Evolutionary conservation across 92 coral and sea anemone species (phyloP).

Genomic region (Siderastrea siderea): DNA sequence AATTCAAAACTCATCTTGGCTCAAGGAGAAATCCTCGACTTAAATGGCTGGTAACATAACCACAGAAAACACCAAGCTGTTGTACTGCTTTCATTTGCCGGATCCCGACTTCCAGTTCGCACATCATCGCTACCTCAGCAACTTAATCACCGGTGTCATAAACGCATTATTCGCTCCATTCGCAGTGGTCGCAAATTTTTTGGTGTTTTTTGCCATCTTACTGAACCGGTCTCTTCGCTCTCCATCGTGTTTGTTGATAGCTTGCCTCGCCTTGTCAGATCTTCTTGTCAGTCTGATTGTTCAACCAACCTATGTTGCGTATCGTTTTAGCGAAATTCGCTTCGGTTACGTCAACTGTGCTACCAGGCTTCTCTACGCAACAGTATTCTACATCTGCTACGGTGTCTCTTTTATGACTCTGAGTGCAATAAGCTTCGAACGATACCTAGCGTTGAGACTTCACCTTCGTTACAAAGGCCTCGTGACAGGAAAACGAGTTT

Average conservation of each 20-base stretch:
- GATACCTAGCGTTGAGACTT: constrained; percentile 78
- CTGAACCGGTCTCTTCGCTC: constrained; percentile 58
- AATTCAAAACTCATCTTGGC: no score
- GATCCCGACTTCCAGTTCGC: constrained; percentile 68
- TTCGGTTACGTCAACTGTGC: constrained; percentile 70
- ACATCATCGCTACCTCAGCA: constrained; percentile 65
- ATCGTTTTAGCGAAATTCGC: constrained; percentile 69
- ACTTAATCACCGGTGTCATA: constrained; percentile 72
- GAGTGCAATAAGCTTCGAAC: constrained; percentile 84
- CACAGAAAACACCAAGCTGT: no score
- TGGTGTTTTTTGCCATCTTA: constrained; percentile 61
- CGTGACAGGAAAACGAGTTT: constrained; percentile 63
- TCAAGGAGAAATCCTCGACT: no score
- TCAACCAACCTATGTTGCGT: constrained; percentile 76
- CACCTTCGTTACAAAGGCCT: constrained; percentile 82
- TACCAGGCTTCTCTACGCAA: constrained; percentile 74
- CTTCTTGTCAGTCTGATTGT: constrained; percentile 70
- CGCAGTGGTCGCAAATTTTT: constrained; percentile 70
- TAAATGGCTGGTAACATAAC: no score
- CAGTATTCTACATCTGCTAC: constrained; percentile 80
- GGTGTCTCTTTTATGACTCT: constrained; percentile 88
- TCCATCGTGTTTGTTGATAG: constrained; percentile 79
- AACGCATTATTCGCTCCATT: constrained; percentile 76
- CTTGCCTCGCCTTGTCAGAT: constrained; percentile 85
- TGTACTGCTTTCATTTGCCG: constrained; percentile 74